These are phyloP conservation scores for Aphelocoma californica DNA, from an alignment of 2,797 vertebrate genomes.

Conservation along the genomic window DNA sequence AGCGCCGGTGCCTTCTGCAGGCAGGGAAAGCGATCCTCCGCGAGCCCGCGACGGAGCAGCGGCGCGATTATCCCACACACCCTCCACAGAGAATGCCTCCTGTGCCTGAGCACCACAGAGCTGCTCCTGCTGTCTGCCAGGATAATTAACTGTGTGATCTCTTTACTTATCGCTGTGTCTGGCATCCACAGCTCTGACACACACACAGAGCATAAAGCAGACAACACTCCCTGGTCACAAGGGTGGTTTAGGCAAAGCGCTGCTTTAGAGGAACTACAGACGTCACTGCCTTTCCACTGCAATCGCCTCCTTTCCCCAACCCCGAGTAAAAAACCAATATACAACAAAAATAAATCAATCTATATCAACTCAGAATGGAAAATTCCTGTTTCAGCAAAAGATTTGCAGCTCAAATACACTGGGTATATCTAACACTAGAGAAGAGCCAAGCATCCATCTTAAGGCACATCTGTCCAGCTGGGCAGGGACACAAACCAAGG, in stretches of 20 bases:
- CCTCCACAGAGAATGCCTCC: neutral
- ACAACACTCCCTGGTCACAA: neutral
- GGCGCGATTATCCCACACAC: fast-evolving
- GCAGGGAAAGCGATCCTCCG: neutral
- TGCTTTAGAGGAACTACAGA: neutral
- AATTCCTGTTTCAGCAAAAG: neutral
- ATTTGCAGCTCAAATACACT: too few species aligned
- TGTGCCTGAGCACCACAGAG: neutral
- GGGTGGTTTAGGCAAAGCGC: fast-evolving
- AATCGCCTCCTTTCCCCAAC: fast-evolving
- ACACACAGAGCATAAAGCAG: neutral
- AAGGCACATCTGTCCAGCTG: fast-evolving
- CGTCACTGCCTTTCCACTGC: fast-evolving
- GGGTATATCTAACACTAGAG: neutral
- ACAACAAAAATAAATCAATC: too few species aligned
- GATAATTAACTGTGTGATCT: neutral
- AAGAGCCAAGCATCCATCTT: neutral
- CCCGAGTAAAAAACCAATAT: fast-evolving
- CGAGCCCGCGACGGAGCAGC: neutral
- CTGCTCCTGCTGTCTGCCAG: neutral
- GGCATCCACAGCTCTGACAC: neutral
- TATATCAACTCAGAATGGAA: neutral
- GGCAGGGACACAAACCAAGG: fast-evolving
- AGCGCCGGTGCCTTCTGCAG: neutral
- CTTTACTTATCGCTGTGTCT: neutral